Conservation (phyloP, 2,888 invertebrate species). For the Congeria kusceri region DNA sequence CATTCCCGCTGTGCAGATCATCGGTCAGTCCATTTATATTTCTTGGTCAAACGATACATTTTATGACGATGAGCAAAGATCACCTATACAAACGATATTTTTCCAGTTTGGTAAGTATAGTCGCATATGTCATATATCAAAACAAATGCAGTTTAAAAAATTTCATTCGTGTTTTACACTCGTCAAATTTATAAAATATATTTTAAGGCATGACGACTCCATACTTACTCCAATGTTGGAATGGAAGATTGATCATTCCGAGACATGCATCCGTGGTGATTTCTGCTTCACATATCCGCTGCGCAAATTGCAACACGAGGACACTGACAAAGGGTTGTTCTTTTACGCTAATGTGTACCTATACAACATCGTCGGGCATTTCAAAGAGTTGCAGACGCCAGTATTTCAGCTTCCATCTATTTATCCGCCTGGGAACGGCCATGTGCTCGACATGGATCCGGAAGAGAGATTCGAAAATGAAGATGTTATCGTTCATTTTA, state of each 20-base stretch:
- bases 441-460: constrained; percentile 55
- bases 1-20: constrained; percentile 25
- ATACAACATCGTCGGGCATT: constrained; percentile 60
- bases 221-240: constrained; percentile 20
- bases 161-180: too few relatives aligned
- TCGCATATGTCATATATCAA: background rate
- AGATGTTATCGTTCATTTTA: constrained; percentile 39
- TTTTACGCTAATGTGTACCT: constrained; percentile 40
- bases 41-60: constrained; percentile 60
- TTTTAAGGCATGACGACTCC: constrained; percentile 29
- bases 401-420: constrained; percentile 48
- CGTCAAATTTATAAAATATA: background rate
- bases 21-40: constrained; percentile 25
- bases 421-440: constrained; percentile 58
- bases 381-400: constrained; percentile 17
- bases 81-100: constrained; percentile 42
- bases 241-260: constrained; percentile 28
- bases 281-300: constrained; percentile 44
- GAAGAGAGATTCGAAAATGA: background rate
- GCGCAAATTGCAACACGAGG: constrained; percentile 38
- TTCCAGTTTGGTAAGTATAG: constrained; percentile 59
- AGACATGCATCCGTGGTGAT: constrained; percentile 14
- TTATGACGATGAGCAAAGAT: constrained; percentile 62
- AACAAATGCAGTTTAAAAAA: background rate
- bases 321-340: constrained; percentile 24